Percentiles rank a stretch among this genome's conserved stretches.
Conservation (phyloP, 1,140 invertebrate genomes). For the Nasonia vitripennis region DNA sequence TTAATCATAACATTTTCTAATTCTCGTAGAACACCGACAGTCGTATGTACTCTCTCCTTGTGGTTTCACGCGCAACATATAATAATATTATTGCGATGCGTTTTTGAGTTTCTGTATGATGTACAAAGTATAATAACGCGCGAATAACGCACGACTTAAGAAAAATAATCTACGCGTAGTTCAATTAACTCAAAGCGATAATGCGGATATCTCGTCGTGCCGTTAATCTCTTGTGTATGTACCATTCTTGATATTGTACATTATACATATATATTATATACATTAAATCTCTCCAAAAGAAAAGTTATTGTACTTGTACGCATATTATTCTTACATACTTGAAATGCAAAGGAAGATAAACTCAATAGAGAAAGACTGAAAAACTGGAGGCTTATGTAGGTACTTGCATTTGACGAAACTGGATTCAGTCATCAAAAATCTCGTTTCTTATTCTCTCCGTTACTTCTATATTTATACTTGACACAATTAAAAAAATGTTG, state of each 20-base stretch:
- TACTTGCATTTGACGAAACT: conserved; percentile 16
- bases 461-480: not conserved
- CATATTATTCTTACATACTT: conserved; percentile 11
- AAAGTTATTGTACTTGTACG: not conserved
- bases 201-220: not conserved
- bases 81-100: conserved; percentile 33
- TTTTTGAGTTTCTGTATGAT: conserved; percentile 27
- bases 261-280: not conserved
- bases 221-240: not conserved
- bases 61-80: conserved; percentile 23
- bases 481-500: not conserved
- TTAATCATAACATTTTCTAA: conserved; percentile 2
- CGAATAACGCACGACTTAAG: not conserved
- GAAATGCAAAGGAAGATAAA: not conserved
- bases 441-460: not conserved
- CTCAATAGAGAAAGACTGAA: not conserved
- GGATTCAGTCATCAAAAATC: not conserved
- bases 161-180: conserved; percentile 4
- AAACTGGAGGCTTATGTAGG: not conserved
- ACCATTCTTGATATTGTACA: not conserved
- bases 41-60: conserved; percentile 59
- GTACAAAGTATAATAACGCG: conserved; percentile 20
- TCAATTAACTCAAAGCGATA: not conserved
- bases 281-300: not conserved
- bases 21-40: conserved; percentile 47